Percentiles rank a stretch among this genome's conserved stretches.
Evolutionary conservation across 2,888 invertebrate species (phyloP).

Genomic region (Drepana falcataria): DNA sequence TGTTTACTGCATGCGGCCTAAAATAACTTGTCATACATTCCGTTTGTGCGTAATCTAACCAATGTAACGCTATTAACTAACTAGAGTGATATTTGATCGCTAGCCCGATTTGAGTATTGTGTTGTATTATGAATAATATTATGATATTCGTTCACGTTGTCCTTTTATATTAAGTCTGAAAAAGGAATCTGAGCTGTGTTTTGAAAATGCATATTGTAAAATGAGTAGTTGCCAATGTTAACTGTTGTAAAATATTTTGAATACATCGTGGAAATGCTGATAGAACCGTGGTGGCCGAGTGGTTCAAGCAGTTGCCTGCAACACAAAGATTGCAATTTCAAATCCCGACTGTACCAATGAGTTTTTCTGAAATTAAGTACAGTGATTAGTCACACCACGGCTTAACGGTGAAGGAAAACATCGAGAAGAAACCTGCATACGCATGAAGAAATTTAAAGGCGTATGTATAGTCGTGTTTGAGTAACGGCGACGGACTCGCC

Average conservation of each 20-base stretch:
- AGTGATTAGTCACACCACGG: too few relatives aligned
- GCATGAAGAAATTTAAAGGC: too few relatives aligned
- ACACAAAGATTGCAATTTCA: too few relatives aligned
- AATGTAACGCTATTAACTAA: background rate
- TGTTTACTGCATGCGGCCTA: background rate
- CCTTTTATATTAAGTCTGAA: conserved; percentile 9
- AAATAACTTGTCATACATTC: background rate
- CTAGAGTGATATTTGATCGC: too few relatives aligned
- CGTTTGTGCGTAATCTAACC: background rate
- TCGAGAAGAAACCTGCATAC: too few relatives aligned
- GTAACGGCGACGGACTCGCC: too few relatives aligned
- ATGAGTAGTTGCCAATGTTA: conserved; percentile 7
- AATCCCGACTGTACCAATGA: too few relatives aligned
- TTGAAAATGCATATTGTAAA: conserved; percentile 12
- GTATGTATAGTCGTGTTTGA: too few relatives aligned
- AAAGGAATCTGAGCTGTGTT: conserved; percentile 19
- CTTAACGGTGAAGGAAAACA: too few relatives aligned
- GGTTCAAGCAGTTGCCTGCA: too few relatives aligned
- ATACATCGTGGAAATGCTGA: conserved; percentile 3
- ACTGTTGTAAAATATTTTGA: conserved; percentile 4
- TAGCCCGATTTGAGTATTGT: background rate
- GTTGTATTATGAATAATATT: conserved; percentile 20
- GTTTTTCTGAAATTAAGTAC: too few relatives aligned
- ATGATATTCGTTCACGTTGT: conserved; percentile 17
- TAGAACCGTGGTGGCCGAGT: too few relatives aligned